Evolutionary conservation across 2,797 vertebrate species (phyloP).

Genomic region (Benthosema pterotum): DNA sequence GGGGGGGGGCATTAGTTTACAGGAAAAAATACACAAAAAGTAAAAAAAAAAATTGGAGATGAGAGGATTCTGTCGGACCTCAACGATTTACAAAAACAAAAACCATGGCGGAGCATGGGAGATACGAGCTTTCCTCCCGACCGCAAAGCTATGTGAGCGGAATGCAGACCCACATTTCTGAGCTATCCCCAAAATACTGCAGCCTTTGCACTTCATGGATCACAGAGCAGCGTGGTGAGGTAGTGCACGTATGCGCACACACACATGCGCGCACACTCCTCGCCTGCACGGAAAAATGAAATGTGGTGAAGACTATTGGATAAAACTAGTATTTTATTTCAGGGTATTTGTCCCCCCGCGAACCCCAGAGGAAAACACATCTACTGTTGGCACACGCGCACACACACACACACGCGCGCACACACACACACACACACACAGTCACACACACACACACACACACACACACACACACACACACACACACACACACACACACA

Average conservation of each 20-base stretch:
- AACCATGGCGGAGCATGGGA: no score
- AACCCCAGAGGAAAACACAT: not conserved
- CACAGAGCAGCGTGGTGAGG: slow-evolving; percentile 47
- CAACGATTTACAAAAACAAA: no score
- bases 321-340: not conserved
- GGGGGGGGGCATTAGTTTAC: no score
- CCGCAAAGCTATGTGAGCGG: slow-evolving; percentile 44
- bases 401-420: not conserved
- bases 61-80: no score
- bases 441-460: not conserved
- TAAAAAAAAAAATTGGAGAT: no score
- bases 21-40: no score
- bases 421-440: not conserved
- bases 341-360: not conserved
- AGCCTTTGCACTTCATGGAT: slow-evolving; percentile 52
- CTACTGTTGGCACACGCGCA: no score
- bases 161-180: slow-evolving; percentile 57
- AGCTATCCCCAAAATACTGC: slow-evolving; percentile 47
- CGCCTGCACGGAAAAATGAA: not conserved
- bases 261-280: not conserved
- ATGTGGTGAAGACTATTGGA: slow-evolving; percentile 1
- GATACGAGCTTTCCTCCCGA: no score
- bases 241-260: not conserved
- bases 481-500: no score
- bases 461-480: no score